Evolutionary conservation across 1,140 invertebrate genomes (phyloP).

Genomic region (Zaprionus ornatus): DNA sequence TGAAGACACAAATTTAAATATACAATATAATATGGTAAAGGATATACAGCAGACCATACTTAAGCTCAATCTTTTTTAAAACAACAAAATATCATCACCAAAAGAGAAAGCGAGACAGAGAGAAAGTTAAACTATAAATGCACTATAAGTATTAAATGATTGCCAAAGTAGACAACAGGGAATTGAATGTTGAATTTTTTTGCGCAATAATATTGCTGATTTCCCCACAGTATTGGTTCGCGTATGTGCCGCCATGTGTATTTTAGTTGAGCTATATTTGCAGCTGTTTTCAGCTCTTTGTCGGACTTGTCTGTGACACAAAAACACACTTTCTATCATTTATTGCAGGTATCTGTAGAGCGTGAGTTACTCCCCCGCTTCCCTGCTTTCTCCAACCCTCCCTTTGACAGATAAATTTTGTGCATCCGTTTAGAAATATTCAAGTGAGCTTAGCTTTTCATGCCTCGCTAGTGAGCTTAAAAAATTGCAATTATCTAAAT

Average conservation of each 20-base stretch:
- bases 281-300: conserved; percentile 17
- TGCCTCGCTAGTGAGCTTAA: conserved; percentile 27
- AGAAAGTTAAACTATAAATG: too few relatives aligned
- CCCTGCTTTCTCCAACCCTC: neutral
- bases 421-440: conserved; percentile 75
- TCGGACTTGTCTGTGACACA: conserved; percentile 50
- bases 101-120: neutral
- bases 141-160: neutral
- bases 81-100: neutral
- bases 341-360: conserved; percentile 53
- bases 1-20: neutral
- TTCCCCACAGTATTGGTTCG: conserved; percentile 14
- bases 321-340: conserved; percentile 68
- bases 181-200: neutral
- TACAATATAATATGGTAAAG: neutral
- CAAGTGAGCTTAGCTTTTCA: conserved; percentile 66
- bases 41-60: too few relatives aligned
- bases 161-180: neutral
- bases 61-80: too few relatives aligned
- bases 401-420: conserved; percentile 71
- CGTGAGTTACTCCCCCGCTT: neutral
- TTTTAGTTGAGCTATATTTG: conserved; percentile 27
- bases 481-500: conserved; percentile 77
- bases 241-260: conserved; percentile 15
- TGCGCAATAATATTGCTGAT: conserved; percentile 17